Evolutionary conservation across 2,797 vertebrate species (phyloP), one percentile per base, ranked within the genome.

Genomic region (Micromesistius poutassou): DNA sequence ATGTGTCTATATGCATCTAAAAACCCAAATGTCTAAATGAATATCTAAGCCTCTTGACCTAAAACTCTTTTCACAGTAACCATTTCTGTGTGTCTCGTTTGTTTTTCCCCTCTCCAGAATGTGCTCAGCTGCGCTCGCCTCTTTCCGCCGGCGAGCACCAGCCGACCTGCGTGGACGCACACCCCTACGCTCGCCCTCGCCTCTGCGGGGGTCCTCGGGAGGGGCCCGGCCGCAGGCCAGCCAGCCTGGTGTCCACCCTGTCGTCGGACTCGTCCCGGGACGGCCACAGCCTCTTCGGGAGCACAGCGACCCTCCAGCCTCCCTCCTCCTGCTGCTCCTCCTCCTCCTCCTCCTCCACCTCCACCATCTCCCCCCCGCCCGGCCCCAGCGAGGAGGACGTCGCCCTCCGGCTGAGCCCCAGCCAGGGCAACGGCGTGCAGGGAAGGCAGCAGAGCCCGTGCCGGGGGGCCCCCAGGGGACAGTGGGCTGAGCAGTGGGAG

Each of bases 201-300:
- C 73, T 93, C 19, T 87, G 77, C 0, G 83, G 82, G 46, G 92
- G 94, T 28, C 92, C 86, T 22, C 86, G 89, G 33, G 91, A 93
- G 30, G 90, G 92, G 38, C 93, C 94, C 76, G 89, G 94, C 5
- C 92, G 94, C 62, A 93, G 94, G 42, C 95, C 96, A 0, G 86
- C 94, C 87, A 97, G 94, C 86, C 81, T 90, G 0, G 91, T 92
- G 80, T 95, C 95, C 77, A 94, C 88, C 16, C 89, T 95, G 1
- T 96, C 96, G 0, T 96, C 95, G 0, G 92, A 92, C 28, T 97
- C 96, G 0, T 95, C 94, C 9, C 86, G 91, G 0, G 96, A 96
- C 78, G 80, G 92, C 78, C 87, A 25, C 5, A 86, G 93, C 90
- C 94, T 96, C 87, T 96, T 94, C 74, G 95, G 94, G 42, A 92